A percentile compares a stretch with the other conserved stretches of the same genome.
Conservation (phyloP, 2,888 invertebrate genomes). For the Plagiodera versicolora region DNA sequence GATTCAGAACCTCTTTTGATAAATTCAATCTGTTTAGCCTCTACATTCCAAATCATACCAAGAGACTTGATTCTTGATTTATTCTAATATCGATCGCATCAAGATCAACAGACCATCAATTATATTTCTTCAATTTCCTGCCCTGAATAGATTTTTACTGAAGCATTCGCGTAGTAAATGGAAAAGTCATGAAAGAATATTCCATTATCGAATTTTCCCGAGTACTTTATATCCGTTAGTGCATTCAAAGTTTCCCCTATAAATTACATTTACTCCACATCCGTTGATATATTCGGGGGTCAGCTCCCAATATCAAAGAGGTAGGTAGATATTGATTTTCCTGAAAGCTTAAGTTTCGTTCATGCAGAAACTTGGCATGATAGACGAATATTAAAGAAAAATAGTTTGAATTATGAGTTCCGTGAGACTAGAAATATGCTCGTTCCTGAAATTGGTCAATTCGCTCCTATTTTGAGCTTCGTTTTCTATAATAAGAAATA, state of each 20-base stretch:
- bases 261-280: neutral
- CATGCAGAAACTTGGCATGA: neutral
- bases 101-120: too few species aligned
- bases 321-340: neutral
- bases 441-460: neutral
- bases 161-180: too few species aligned
- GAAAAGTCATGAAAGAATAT: neutral
- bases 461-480: neutral
- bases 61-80: too few species aligned
- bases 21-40: too few species aligned
- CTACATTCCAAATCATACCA: too few species aligned
- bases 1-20: too few species aligned
- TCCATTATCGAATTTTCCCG: neutral
- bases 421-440: neutral
- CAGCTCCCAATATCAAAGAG: neutral
- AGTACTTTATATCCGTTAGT: neutral
- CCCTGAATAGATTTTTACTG: too few species aligned
- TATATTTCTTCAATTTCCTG: too few species aligned
- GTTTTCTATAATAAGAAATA: too few species aligned
- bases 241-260: neutral
- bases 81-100: too few species aligned
- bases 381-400: neutral
- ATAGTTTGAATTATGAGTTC: neutral
- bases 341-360: neutral
- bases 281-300: neutral